Evolutionary conservation across 1,140 invertebrate species (phyloP), one percentile per base, ranked within the genome.

Genomic region (Grapholita molesta): DNA sequence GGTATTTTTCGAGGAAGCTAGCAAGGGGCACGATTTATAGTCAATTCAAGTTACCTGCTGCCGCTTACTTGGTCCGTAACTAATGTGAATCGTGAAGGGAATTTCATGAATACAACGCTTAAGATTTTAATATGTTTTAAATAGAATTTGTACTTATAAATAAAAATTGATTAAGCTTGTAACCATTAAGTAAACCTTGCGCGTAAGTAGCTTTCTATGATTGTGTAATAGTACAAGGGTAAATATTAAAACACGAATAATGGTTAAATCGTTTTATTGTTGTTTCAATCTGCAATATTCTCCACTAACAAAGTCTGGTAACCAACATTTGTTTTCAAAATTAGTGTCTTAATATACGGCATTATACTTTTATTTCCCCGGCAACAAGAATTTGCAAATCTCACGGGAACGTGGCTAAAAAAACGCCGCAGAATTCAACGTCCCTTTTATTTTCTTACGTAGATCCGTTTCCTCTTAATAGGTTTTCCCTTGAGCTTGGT

Each of bases 11-110:
- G 23, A 11, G n/a, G 55, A 25, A 61, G 55, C n/a, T 32, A 61
- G 21, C 53, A 23, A 18, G 25, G 28, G 25, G 55, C 25, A 30
- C 55, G 55, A 61, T 61, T 61, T 61, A 61, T 61, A 15, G 55
- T 15, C 55, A 15, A 21, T 61, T 61, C 24, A 15, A 61, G 55
- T 61, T 61, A 61, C 55, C 55, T 61, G 55, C 55, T 61, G 55
- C 53, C 53, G 53, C 55, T 61, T 61, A 18, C 25, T 61, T 25
- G n/a, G 55, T 8, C 25, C 55, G n/a, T 61, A 30, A 61, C 55
- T 61, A 61, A 61, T 61, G 55, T 61, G 12, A 15, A 15, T 24
- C 42, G 42, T 21, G 42, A 18, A 48, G 42, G 18, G 21, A 48
- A 48, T 7, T 48, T 48, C 21, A 48, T 9, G n/a, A n/a, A 9